Percentiles rank a stretch among this genome's conserved stretches.
Evolutionary conservation across 2,797 vertebrate genomes (phyloP).

Genomic region (Ctenosaura bakeri): DNA sequence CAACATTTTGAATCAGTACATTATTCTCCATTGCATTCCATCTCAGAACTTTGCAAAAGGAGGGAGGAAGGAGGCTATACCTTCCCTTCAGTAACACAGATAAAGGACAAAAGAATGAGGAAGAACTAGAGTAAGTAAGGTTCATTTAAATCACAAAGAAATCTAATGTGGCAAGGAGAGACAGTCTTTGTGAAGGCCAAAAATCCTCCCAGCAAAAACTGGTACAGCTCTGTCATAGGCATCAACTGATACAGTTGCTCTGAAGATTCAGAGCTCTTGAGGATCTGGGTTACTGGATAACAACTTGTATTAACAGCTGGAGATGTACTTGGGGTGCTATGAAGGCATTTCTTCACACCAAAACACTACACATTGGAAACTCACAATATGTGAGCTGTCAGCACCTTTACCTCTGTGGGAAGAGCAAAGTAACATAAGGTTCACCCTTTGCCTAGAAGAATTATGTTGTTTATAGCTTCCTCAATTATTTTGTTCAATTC

Average conservation of each 20-base stretch:
- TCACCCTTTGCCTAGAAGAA: not conserved
- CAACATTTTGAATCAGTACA: not conserved
- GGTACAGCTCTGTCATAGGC: not conserved
- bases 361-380: not conserved
- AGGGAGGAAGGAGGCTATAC: no score
- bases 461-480: not conserved
- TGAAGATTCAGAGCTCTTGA: not conserved
- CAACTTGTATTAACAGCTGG: not conserved
- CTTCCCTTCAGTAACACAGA: not conserved
- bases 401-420: not conserved
- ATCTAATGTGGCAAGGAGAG: not conserved
- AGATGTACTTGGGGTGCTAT: not conserved
- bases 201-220: not conserved
- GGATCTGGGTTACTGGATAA: not conserved
- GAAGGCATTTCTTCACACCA: not conserved
- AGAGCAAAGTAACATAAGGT: not conserved
- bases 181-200: not conserved
- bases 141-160: not conserved
- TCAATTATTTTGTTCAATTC: not conserved
- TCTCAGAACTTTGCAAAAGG: not conserved
- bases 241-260: not conserved
- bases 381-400: slow-evolving; percentile 9
- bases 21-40: not conserved
- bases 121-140: not conserved
- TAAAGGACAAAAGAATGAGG: not conserved